A percentile compares a stretch with the other conserved stretches of the same genome.
These are phyloP conservation scores for Varecia variegata DNA, from an alignment of 2,797 vertebrate species.

Conservation along the genomic window DNA sequence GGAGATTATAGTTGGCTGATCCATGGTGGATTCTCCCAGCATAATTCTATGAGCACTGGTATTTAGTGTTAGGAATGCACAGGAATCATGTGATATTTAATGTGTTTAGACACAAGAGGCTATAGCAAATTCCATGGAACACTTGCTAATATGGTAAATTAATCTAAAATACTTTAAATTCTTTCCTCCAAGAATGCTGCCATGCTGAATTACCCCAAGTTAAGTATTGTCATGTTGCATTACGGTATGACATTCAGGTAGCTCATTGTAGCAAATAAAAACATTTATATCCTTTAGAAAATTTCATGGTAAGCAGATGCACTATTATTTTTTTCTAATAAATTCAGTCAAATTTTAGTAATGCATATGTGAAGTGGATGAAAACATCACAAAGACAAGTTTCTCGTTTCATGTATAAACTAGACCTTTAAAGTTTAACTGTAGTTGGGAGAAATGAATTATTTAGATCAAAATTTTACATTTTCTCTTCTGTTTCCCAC, in stretches of 20 bases:
- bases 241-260: slow-evolving; percentile 18
- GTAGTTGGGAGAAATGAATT: background rate
- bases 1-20: background rate
- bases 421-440: slow-evolving; percentile 21
- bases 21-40: background rate
- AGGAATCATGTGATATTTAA: background rate
- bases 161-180: slow-evolving; percentile 53
- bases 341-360: slow-evolving; percentile 25
- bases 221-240: slow-evolving; percentile 13
- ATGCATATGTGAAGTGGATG: slow-evolving; percentile 1
- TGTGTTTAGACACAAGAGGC: background rate
- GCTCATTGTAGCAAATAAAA: background rate
- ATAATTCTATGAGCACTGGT: background rate
- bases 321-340: slow-evolving; percentile 26
- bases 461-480: slow-evolving; percentile 31
- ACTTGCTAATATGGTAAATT: background rate
- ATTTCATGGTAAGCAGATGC: slow-evolving; percentile 9
- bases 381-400: slow-evolving; percentile 15
- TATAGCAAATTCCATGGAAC: background rate
- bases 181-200: background rate
- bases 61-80: background rate
- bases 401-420: background rate
- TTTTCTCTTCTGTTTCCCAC: background rate
- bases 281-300: slow-evolving; percentile 24
- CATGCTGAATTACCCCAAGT: background rate